Evolutionary conservation across 2,797 vertebrate genomes (phyloP).

Genomic region (Typhlichthys eigenmanni): DNA sequence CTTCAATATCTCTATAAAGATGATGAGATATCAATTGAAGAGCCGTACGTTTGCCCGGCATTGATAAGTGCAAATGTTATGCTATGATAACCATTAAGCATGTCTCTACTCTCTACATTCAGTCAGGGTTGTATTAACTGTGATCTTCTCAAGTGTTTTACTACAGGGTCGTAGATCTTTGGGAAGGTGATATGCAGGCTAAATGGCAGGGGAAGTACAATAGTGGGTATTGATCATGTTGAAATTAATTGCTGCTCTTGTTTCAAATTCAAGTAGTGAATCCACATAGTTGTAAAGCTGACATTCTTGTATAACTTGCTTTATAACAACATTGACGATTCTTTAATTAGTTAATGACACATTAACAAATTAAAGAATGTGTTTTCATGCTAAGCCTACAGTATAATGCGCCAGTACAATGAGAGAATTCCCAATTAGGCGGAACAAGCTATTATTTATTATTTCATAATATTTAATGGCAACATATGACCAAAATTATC

Average conservation of each 20-base stretch:
- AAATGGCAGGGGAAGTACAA: constrained; percentile 18
- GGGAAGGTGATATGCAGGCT: constrained; percentile 16
- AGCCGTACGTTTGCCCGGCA: constrained; percentile 19
- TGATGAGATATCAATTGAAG: constrained; percentile 46
- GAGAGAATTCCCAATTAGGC: no score
- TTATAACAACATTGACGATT: neutral
- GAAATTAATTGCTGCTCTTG: constrained; percentile 6
- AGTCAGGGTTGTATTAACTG: neutral
- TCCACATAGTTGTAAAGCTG: neutral
- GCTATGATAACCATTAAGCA: neutral
- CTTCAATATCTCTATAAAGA: constrained; percentile 16
- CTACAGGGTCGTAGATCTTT: constrained; percentile 26
- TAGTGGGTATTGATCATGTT: constrained; percentile 22
- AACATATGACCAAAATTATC: no score
- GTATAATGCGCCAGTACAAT: neutral
- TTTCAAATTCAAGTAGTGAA: neutral
- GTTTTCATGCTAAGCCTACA: neutral
- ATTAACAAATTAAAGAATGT: neutral
- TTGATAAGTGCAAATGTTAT: constrained; percentile 9
- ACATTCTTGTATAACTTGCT: neutral
- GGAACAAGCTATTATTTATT: neutral
- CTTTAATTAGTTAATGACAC: neutral
- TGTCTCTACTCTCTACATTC: neutral
- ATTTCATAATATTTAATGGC: neutral
- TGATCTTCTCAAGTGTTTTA: constrained; percentile 3